Evolutionary conservation across 2,888 invertebrate genomes (phyloP).

Genomic region (Dasysyrphus tricinctus): DNA sequence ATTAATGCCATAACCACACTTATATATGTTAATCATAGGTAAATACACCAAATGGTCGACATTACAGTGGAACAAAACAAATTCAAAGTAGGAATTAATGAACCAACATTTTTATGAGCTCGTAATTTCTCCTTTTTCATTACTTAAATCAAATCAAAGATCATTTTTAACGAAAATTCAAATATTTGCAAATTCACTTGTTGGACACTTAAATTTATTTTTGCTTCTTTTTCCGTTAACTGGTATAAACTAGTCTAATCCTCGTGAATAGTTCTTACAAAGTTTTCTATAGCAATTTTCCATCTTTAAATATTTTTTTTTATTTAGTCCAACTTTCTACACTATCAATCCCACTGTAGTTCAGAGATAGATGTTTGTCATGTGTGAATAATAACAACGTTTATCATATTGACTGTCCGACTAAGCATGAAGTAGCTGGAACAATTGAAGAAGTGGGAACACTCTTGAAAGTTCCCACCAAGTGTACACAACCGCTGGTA

Average conservation of each 20-base stretch:
- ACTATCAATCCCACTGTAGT: not conserved
- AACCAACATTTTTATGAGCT: not conserved
- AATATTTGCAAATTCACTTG: no score
- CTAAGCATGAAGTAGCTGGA: slow-evolving; percentile 67
- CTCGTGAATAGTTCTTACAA: no score
- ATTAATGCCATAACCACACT: slow-evolving; percentile 46
- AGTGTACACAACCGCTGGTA: not conserved
- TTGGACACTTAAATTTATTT: no score
- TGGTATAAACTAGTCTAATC: no score
- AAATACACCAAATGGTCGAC: slow-evolving; percentile 43
- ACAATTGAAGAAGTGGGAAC: slow-evolving; percentile 46
- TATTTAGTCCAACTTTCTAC: not conserved
- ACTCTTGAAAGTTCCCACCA: slow-evolving; percentile 45
- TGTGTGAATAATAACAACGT: slow-evolving; percentile 60
- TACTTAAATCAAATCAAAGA: no score
- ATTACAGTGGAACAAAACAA: not conserved
- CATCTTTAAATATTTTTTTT: not conserved
- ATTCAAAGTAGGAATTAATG: not conserved
- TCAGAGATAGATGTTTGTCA: slow-evolving; percentile 20
- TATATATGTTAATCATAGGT: not conserved
- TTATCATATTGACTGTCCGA: slow-evolving; percentile 56
- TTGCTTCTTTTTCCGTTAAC: no score
- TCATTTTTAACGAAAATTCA: no score
- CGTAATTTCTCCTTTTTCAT: not conserved
- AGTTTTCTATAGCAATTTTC: no score